phyloP scores from a whole-genome alignment of 2,113 vertebrate species.

The Sphaerodactylus townsendi region DNA sequence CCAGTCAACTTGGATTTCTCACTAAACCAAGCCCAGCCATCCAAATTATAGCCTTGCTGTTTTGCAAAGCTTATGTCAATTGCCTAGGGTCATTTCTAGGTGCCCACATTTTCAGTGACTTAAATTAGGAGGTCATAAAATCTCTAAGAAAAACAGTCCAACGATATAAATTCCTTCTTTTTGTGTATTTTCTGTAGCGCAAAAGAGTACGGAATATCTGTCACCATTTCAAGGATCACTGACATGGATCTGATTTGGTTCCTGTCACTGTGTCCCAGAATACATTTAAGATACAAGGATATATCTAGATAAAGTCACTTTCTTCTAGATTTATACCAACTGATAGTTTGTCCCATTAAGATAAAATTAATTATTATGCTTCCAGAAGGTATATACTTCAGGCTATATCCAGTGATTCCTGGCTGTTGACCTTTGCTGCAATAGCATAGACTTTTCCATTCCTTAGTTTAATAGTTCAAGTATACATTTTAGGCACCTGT shows the following conservation, averaged over 20 bases:
- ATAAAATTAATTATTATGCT: background rate
- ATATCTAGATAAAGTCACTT: background rate
- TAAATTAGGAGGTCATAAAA: conserved; percentile 16
- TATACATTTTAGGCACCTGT: background rate
- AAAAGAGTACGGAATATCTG: background rate
- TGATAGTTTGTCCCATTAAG: background rate
- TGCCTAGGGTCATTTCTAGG: conserved; percentile 24
- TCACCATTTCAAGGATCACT: background rate
- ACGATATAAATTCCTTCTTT: background rate
- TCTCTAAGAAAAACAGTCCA: conserved; percentile 1
- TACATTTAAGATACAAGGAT: background rate
- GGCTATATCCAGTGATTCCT: background rate
- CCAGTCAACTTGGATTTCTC: conserved; percentile 24
- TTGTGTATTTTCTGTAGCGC: background rate
- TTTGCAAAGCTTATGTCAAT: background rate
- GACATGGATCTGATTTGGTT: background rate
- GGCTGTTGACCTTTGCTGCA: background rate
- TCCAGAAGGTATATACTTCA: background rate
- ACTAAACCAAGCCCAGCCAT: conserved; percentile 35
- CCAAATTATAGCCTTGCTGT: background rate
- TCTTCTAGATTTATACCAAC: background rate
- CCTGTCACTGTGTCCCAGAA: background rate
- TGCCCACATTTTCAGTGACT: conserved; percentile 23
- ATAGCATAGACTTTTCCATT: too few relatives aligned
- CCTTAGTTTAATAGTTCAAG: background rate